Conservation (phyloP, 2,113 vertebrate species). For the Heterocephalus glaber region DNA sequence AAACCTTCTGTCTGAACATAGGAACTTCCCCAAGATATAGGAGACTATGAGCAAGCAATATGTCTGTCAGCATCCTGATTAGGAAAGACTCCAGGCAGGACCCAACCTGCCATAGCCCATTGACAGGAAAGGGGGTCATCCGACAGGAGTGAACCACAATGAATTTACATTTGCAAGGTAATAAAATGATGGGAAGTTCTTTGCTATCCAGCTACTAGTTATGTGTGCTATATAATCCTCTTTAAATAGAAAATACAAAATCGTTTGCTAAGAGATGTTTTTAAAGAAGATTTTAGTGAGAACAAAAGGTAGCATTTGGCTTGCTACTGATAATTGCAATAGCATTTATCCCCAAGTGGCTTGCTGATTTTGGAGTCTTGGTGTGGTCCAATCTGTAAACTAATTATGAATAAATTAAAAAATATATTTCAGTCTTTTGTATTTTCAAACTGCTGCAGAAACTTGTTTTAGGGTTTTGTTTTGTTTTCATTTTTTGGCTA, state of each 20-base stretch:
- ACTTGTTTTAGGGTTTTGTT: slow-evolving; percentile 55
- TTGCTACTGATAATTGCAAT: slow-evolving; percentile 63
- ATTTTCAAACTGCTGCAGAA: slow-evolving; percentile 62
- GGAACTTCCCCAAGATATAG: slow-evolving; percentile 9
- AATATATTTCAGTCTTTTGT: slow-evolving; percentile 44
- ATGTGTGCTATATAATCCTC: slow-evolving; percentile 78
- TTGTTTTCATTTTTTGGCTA: slow-evolving; percentile 61
- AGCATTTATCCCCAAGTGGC: slow-evolving; percentile 59
- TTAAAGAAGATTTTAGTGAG: slow-evolving; percentile 58
- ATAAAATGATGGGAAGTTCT: slow-evolving; percentile 74
- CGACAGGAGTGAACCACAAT: slow-evolving; percentile 87
- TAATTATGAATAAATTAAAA: slow-evolving; percentile 71
- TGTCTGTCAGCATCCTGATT: slow-evolving; percentile 83
- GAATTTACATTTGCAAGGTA: slow-evolving; percentile 87
- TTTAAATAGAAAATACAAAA: slow-evolving; percentile 73
- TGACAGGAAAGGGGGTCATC: slow-evolving; percentile 88
- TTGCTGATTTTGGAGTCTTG: slow-evolving; percentile 54
- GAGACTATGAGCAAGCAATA: slow-evolving; percentile 76
- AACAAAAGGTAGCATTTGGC: slow-evolving; percentile 65
- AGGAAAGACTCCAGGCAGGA: slow-evolving; percentile 85
- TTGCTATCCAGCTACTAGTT: slow-evolving; percentile 70
- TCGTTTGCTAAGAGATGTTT: slow-evolving; percentile 37
- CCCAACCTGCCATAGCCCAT: slow-evolving; percentile 89
- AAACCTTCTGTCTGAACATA: slow-evolving; percentile 45
- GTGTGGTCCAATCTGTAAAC: slow-evolving; percentile 48